Evolutionary conservation across 2,113 vertebrate genomes (phyloP), one percentile per base, ranked within the genome.

Genomic region (Jaculus jaculus): DNA sequence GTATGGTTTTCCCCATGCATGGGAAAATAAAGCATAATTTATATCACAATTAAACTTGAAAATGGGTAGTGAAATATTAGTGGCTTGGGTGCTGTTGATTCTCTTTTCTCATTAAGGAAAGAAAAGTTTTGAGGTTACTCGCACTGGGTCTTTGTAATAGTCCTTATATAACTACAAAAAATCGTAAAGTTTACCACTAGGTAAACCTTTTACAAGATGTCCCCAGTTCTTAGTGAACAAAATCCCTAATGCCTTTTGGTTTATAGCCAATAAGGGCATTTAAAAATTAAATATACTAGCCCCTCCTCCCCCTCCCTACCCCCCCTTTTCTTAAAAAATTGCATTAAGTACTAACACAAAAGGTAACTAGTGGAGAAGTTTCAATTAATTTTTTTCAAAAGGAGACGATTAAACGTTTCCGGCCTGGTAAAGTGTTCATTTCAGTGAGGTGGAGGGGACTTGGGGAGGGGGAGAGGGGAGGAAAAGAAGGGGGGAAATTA

Each of bases 351-450:
- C 96, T 97, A 98, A 98, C 98, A 98, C 98, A 98, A 98, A 99
- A 98, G 98, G 98, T 98, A 98, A 98, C 90, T 96, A 98, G 98
- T 98, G 97, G 98, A 99, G 98, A 99, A 99, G 99, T 99, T 99
- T 99, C 99, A 99, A 99, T 99, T 99, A 99, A 99, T 99, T 99
- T 98, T 98, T 98, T 99, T 98, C 98, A 99, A 99, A 99, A 99
- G 98, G 98, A 98, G 98, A 99, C 96, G 98, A 99, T 99, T 99
- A 99, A 99, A 99, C 99, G 99, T 99, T 99, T 99, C 99, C 99
- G 99, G 99, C 99, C 98, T 92, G 97, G 98, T 99, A 99, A 99
- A 99, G 99, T 98, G 99, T 99, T 99, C 99, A 99, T 99, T 99
- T 99, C 99, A 99, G 98, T 97, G 98, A 99, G 97, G 98, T 98